Conservation (phyloP, 2,888 invertebrate species). For the Philhelius pedissequus region DNA sequence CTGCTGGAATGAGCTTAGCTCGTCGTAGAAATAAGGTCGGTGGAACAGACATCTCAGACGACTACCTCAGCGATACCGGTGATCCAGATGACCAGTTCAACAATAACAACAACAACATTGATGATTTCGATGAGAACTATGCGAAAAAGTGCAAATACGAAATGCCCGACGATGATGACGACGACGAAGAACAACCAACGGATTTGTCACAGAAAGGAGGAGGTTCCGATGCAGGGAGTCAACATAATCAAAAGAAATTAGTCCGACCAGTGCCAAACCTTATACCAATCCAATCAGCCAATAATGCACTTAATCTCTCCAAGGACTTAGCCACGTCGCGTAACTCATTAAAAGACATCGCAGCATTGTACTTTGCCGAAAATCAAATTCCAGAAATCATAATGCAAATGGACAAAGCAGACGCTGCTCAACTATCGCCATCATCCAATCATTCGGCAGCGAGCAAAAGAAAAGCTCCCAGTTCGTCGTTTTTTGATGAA, state of each 20-base stretch:
- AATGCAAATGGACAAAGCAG: conserved; percentile 72
- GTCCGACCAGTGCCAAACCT: conserved; percentile 87
- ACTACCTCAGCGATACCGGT: conserved; percentile 76
- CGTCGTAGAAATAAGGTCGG: conserved; percentile 87
- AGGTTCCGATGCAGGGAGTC: conserved; percentile 74
- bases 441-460: conserved; percentile 72
- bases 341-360: conserved; percentile 81
- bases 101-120: conserved; percentile 75
- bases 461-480: conserved; percentile 78
- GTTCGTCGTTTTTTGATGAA: conserved; percentile 90
- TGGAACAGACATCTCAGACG: conserved; percentile 80
- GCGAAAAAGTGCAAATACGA: conserved; percentile 75
- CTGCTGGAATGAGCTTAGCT: conserved; percentile 80
- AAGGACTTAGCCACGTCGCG: conserved; percentile 75
- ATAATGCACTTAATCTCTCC: conserved; percentile 76
- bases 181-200: conserved; percentile 74
- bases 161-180: conserved; percentile 42
- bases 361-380: conserved; percentile 78
- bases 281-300: conserved; percentile 83
- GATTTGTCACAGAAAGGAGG: conserved; percentile 78
- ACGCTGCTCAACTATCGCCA: conserved; percentile 73
- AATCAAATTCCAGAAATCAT: conserved; percentile 72
- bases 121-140: conserved; percentile 75
- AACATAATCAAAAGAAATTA: conserved; percentile 74
- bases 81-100: conserved; percentile 75